phyloP scores from a whole-genome alignment of 2,797 vertebrate species.

The Oceanodroma leucorhoa region DNA sequence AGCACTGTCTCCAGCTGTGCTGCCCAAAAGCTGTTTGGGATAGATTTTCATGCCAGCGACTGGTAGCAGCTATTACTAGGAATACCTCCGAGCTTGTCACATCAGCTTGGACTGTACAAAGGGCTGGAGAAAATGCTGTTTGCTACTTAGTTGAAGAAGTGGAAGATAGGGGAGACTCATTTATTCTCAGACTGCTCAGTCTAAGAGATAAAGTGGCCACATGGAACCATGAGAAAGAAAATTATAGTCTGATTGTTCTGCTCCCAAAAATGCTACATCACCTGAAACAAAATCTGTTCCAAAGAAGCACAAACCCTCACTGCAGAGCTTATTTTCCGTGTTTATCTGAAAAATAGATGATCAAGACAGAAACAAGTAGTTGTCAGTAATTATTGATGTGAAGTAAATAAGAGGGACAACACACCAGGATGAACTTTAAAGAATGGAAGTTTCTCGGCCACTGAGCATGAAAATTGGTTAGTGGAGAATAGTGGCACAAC shows the following conservation, averaged over 20 bases:
- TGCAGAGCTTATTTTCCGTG: neutral
- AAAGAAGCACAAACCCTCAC: neutral
- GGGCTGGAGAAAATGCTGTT: neutral
- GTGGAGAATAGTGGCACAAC: neutral
- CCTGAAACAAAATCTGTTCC: neutral
- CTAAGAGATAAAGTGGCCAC: neutral
- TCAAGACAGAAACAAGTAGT: neutral
- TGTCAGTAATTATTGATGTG: neutral
- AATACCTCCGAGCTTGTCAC: neutral
- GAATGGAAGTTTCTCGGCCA: neutral
- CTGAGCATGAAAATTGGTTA: neutral
- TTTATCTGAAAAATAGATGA: neutral
- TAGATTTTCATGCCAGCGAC: neutral
- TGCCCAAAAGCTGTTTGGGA: neutral
- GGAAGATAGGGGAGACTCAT: neutral
- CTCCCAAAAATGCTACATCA: accelerated
- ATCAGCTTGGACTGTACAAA: neutral
- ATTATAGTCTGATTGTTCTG: neutral
- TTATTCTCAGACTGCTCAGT: neutral
- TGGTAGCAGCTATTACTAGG: neutral
- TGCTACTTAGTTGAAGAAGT: neutral
- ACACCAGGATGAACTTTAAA: neutral
- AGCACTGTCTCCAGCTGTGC: neutral
- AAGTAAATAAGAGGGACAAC: neutral
- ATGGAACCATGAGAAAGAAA: neutral